Conservation (phyloP, 2,797 vertebrate species). For the Megaceryle alcyon region DNA sequence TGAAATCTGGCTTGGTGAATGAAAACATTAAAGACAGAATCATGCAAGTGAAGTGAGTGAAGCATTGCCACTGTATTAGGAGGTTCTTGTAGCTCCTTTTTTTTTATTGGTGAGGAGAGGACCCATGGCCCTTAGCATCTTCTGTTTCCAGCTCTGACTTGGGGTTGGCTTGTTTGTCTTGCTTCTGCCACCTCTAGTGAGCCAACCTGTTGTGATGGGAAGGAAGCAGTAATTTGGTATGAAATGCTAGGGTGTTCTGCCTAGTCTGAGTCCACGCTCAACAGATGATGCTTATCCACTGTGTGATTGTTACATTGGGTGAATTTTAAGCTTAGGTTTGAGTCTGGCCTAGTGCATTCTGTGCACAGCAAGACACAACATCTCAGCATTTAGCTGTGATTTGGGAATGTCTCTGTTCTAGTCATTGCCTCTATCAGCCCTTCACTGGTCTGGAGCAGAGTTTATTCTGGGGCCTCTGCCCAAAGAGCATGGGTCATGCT, state of each 20-base stretch:
- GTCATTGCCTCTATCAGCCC: not conserved
- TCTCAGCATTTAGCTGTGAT: rapidly evolving
- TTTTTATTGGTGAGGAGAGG: not conserved
- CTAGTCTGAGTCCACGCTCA: not conserved
- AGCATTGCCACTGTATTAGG: not conserved
- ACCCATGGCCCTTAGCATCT: not conserved
- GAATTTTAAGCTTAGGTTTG: not conserved
- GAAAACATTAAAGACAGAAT: not conserved
- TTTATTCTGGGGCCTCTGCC: not conserved
- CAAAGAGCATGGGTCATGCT: not conserved
- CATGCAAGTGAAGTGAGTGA: constrained; percentile 30
- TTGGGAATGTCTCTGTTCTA: not conserved
- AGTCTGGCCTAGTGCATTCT: not conserved
- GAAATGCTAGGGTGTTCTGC: not conserved
- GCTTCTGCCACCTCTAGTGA: not conserved
- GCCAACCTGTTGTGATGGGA: not conserved
- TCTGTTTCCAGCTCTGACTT: not conserved
- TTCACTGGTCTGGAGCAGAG: not conserved
- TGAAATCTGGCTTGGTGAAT: not conserved
- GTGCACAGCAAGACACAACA: not conserved
- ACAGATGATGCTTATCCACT: not conserved
- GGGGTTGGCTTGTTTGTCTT: not conserved
- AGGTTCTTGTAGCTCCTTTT: not conserved
- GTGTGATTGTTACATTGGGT: not conserved
- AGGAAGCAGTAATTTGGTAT: not conserved